Base-by-base conservation (phyloP, 2,888 invertebrate species). In the Eremobia ochroleuca region DNA sequence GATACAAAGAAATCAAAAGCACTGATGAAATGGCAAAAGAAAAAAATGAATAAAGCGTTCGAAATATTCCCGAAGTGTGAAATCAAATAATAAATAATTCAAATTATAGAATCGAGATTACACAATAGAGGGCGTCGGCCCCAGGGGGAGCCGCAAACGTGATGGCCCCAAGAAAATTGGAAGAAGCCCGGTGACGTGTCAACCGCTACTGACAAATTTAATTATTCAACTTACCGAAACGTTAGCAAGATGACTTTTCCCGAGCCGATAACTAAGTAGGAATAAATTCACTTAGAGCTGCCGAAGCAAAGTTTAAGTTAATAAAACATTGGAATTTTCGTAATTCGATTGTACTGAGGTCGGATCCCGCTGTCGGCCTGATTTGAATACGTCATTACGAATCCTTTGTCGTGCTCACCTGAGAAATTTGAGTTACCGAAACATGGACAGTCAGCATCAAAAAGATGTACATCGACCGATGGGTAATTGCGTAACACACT, bases 181-280 rank as follows among this genome's bases (percentile, higher is more conserved):
- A 94, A 95, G 94, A 96, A 96, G 95, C 94, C 94, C 94, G 92
- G 94, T 94, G 94, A 94, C 95, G 94, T 94, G 97, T 96, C 97
- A 97, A 96, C 95, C 96, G 93, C 94, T 91, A 91, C 90, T 96
- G 96, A 96, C 96, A 96, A 96, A 97, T 96, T 96, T 94, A 96
- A 96, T 97, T 97, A 97, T 96, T 96, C 96, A 96, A 96, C 95
- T 96, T 96, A 95, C 94, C 94, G 96, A 96, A 96, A 96, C 95
- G 96, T 96, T 96, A 96, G 94, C 95, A 94, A 95, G 95, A 97
- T 95, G 96, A 96, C 96, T 96, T 96, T 95, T 95, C 95, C 92
- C 92, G 94, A 94, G 94, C 94, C 95, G 94, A 96, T 97, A 96
- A 96, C 96, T 96, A 96, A 96, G 96, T 97, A 96, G 94, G 95